Conservation (phyloP, 2,797 vertebrate genomes). For the Anableps anableps region DNA sequence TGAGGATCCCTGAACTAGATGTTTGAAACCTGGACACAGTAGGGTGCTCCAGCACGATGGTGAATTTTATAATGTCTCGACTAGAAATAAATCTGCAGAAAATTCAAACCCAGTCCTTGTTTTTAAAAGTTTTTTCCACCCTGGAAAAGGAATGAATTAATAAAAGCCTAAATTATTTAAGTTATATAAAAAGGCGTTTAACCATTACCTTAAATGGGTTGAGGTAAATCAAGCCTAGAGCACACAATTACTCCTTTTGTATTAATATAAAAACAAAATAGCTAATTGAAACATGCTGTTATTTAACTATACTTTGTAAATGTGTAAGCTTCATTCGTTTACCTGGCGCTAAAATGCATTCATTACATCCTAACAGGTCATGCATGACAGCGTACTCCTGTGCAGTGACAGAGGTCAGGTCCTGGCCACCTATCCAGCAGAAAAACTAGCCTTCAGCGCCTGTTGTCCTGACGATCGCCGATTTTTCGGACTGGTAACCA, state of each 20-base stretch:
- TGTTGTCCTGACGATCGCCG: slow-evolving; percentile 94
- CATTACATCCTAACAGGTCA: slow-evolving; percentile 73
- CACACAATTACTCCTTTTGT: background rate
- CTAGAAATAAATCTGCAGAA: background rate
- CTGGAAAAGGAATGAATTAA: background rate
- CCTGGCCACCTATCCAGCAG: slow-evolving; percentile 93
- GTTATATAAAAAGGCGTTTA: background rate
- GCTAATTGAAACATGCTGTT: background rate
- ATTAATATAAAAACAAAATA: background rate
- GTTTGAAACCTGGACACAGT: too few relatives aligned
- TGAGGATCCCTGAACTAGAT: too few relatives aligned
- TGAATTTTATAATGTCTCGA: background rate
- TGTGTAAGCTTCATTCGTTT: slow-evolving; percentile 4
- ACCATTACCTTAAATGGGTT: background rate
- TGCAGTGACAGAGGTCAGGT: slow-evolving; percentile 88
- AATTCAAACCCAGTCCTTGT: background rate
- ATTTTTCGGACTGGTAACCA: slow-evolving; percentile 96
- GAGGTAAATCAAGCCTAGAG: background rate
- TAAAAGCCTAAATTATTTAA: background rate
- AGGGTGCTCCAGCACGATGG: background rate
- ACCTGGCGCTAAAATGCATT: slow-evolving; percentile 7
- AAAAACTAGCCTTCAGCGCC: slow-evolving; percentile 97
- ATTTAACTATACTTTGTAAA: background rate
- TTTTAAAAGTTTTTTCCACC: background rate
- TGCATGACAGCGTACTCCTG: slow-evolving; percentile 94